Evolutionary conservation across 2,888 invertebrate genomes (phyloP).

Genomic region (Brenthis ino): DNA sequence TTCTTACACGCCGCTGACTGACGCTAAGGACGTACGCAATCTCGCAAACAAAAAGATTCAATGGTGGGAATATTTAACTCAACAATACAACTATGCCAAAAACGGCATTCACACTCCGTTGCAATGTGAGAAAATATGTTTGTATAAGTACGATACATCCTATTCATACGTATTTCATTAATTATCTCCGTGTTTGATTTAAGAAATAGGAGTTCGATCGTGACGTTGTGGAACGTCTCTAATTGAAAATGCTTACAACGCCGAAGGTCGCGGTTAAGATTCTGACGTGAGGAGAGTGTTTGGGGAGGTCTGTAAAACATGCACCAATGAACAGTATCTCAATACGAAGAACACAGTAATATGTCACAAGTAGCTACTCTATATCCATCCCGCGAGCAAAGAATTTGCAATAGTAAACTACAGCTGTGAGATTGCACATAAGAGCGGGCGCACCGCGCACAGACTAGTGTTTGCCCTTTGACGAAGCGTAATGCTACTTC

Average conservation of each 20-base stretch:
- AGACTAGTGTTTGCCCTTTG: constrained; percentile 2
- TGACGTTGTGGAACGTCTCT: no score
- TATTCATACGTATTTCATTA: not conserved
- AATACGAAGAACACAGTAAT: no score
- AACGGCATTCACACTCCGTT: constrained; percentile 13
- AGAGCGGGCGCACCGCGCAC: not conserved
- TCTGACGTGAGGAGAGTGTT: no score
- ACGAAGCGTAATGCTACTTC: constrained; percentile 8
- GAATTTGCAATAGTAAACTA: no score
- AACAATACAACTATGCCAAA: constrained; percentile 7
- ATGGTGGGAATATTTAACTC: constrained; percentile 29
- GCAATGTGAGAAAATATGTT: constrained; percentile 20
- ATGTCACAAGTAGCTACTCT: no score
- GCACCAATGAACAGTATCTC: no score
- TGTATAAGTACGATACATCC: not conserved
- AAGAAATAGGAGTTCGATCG: no score
- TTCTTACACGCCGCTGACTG: not conserved
- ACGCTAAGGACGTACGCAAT: constrained; percentile 22
- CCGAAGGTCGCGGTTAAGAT: no score
- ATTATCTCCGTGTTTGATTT: not conserved
- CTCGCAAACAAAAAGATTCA: constrained; percentile 20
- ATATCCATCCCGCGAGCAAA: no score
- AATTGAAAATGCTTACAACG: no score
- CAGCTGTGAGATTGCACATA: not conserved
- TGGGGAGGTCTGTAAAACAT: no score